Evolutionary conservation across 2,113 vertebrate genomes (phyloP).

Genomic region (Rhea americana): DNA sequence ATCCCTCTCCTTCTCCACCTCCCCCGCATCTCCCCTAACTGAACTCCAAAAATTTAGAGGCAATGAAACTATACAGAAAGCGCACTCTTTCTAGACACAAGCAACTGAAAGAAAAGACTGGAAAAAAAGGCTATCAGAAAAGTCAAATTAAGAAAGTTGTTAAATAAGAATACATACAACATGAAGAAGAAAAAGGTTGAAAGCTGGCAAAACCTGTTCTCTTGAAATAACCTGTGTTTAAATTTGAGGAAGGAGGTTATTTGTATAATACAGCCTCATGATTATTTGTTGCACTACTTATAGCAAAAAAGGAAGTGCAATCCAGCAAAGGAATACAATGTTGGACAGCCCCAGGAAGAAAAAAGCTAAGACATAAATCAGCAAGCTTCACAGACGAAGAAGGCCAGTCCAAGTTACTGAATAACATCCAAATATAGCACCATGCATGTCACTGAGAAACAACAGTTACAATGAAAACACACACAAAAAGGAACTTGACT

Average conservation of each 20-base stretch:
- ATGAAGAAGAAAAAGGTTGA: background rate
- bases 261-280: background rate
- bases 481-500: background rate
- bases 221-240: background rate
- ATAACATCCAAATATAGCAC: background rate
- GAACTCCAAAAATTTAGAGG: background rate
- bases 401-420: no score
- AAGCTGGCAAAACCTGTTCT: background rate
- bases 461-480: background rate
- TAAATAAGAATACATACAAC: background rate
- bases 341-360: background rate
- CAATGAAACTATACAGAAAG: background rate
- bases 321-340: background rate
- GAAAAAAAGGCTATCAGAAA: background rate
- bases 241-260: background rate
- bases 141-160: background rate
- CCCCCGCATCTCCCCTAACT: no score
- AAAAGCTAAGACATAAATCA: background rate
- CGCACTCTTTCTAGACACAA: background rate
- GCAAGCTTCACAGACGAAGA: background rate
- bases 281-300: background rate
- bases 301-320: background rate
- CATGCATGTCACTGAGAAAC: background rate
- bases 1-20: background rate
- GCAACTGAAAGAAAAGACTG: background rate